Evolutionary conservation across 2,797 vertebrate species (phyloP), one percentile per base, ranked within the genome.

Genomic region (Odontamblyopus rebecca): DNA sequence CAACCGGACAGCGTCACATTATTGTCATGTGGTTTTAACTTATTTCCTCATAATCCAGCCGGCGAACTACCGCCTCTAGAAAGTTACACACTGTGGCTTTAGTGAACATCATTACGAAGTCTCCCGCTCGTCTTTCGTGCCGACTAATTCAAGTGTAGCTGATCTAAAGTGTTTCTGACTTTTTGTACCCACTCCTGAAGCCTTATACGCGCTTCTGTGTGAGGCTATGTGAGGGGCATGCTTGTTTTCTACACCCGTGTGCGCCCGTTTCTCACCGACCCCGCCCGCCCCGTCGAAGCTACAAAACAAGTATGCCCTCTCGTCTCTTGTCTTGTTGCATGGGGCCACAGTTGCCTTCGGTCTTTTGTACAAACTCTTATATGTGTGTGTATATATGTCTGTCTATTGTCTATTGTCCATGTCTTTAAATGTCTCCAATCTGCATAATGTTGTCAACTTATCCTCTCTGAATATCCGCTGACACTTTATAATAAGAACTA

Each of bases 151-250:
- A 48, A 48, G 15, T 4, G 13, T 15, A 4, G 44, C 16, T 48
- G 16, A 15, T 48, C 44, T 48, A 1, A 48, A 48, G 44, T 4
- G 44, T 13, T 48, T 48, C 44, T 16, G 44, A 48, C 29, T 71
- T 82, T 88, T 88, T 88, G 65, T 82, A 80, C 77, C 65, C 61
- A 67, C 87, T 88, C 85, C 84, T 74, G 72, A 92, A 92, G 89
- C 92, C 91, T 93, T 93, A 89, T 80, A 67, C 64, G 77, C 64
- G 82, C 83, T 90, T 85, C 83, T 86, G 86, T 77, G 76, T 81
- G 89, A 81, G 81, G 81, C 61, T 74, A 66, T 59, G 50, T 67
- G 57, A 16, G 68, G 74, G 73, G 72, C 0, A 18, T 69, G 74
- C 78, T 90, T 2, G 72, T 88, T 90, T 82, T 85, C 26, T 56